Base-by-base conservation (phyloP, 2,797 vertebrate species). In the Prunella strophiata region DNA sequence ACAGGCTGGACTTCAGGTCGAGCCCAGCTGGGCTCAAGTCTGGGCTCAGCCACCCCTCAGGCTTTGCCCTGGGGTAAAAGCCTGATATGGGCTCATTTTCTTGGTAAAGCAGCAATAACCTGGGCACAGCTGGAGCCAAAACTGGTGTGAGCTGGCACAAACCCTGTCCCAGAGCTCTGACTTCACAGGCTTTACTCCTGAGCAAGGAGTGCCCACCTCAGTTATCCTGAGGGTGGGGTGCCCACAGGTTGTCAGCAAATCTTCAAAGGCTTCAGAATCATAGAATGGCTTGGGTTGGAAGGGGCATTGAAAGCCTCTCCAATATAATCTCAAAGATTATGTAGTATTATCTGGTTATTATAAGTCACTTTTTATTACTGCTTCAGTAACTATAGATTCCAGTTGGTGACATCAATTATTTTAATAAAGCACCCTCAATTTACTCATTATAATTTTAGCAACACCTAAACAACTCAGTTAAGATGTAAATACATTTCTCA, bases 381-480 rank as follows among this genome's bases (percentile, higher is more conserved):
- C 68, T 83, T 94, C 95, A 84, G 79, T 73, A 97, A 58, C 83
- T 47, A 22, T 34, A 83, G 92, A 95, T 76, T 93, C 96, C 58
- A 61, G 58, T 34, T 72, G 54, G 48, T 80, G 93, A 52, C 87
- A 93, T 86, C 57, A 93, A 81, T 96, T 91, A 91, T 32, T 79
- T 89, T 91, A 91, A 92, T 83, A 92, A 82, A 94, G 77, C 45
- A 51, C 58, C 62, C 58, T 78, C 66, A 7, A 91, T 92, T 97
- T 94, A 80, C 80, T 95, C 89, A 50, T 93, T 93, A 57, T 63
- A 62, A 91, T 93, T 89, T 90, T 68, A 96, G 72, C 71, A 88
- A 62, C 19, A 62, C 55, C 89, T 88, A 91, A 94, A 89, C 45
- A 88, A 27, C 54, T 61, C 67, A n/a, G 40, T 77, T 76, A 38